phyloP scores from a whole-genome alignment of 2,797 vertebrate species.

The Borostomias antarcticus region DNA sequence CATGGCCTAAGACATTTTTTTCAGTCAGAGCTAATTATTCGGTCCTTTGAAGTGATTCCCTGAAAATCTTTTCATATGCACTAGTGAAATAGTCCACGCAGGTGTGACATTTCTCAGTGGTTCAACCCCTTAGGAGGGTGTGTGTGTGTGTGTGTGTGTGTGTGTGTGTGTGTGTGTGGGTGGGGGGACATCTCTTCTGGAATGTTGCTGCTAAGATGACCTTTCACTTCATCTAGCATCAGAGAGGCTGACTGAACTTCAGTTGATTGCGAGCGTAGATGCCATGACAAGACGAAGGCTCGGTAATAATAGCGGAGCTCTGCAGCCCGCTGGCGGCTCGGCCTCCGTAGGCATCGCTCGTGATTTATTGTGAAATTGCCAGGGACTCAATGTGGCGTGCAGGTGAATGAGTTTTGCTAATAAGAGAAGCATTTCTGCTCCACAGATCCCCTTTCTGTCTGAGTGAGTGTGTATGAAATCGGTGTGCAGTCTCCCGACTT shows the following conservation, averaged over 20 bases:
- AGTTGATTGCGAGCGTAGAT: slow-evolving; percentile 71
- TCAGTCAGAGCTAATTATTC: slow-evolving; percentile 51
- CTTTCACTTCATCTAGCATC: slow-evolving; percentile 71
- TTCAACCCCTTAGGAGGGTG: slow-evolving; percentile 55
- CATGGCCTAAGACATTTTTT: slow-evolving; percentile 35
- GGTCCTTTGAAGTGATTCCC: slow-evolving; percentile 52
- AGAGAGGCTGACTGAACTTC: slow-evolving; percentile 62
- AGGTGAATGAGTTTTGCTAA: slow-evolving; percentile 81
- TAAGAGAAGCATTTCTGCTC: slow-evolving; percentile 80
- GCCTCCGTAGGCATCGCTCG: slow-evolving; percentile 59
- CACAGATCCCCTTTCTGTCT: slow-evolving; percentile 75
- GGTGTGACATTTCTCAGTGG: slow-evolving; percentile 69
- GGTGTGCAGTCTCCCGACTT: slow-evolving; percentile 67
- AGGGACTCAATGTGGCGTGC: slow-evolving; percentile 75
- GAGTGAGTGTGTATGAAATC: slow-evolving; percentile 72
- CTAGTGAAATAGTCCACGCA: slow-evolving; percentile 59
- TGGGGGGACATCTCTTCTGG: slow-evolving; percentile 55
- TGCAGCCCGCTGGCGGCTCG: slow-evolving; percentile 40
- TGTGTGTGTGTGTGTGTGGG: slow-evolving; percentile 38
- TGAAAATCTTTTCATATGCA: slow-evolving; percentile 53
- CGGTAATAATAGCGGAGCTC: slow-evolving; percentile 44
- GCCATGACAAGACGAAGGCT: slow-evolving; percentile 66
- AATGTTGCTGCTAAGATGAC: slow-evolving; percentile 62
- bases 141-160: neutral
- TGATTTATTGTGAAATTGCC: slow-evolving; percentile 79